These are phyloP conservation scores for Helicorthomorpha holstii DNA, from an alignment of 1,140 invertebrate species.

Conservation along the genomic window DNA sequence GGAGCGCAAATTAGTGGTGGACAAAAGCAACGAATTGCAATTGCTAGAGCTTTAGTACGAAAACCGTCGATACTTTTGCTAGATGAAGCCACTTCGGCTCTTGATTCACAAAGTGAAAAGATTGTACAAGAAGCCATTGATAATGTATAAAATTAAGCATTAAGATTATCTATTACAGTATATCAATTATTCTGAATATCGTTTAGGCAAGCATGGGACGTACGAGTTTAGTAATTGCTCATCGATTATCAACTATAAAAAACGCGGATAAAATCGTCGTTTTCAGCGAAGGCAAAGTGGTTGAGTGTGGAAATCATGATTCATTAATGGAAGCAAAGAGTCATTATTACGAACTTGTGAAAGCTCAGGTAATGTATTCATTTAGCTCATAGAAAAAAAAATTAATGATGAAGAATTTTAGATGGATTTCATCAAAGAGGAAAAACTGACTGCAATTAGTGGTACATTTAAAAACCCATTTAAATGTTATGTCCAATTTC, in stretches of 20 bases:
- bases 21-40: constrained; percentile 52
- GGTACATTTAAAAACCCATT: too few relatives aligned
- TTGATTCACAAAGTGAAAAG: constrained; percentile 14
- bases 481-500: too few relatives aligned
- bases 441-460: too few relatives aligned
- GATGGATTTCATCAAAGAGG: too few relatives aligned
- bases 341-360: constrained; percentile 8
- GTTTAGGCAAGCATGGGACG: constrained; percentile 20
- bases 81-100: constrained; percentile 22
- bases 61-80: constrained; percentile 21
- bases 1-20: constrained; percentile 64
- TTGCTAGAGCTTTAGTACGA: constrained; percentile 20
- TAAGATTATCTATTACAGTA: neutral
- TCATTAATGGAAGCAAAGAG: constrained; percentile 20
- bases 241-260: constrained; percentile 30
- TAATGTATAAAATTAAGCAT: neutral
- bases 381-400: too few relatives aligned
- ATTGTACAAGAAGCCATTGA: neutral
- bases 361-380: neutral
- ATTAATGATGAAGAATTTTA: too few relatives aligned
- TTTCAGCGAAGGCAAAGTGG: constrained; percentile 28
- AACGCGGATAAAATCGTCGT: constrained; percentile 34
- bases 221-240: constrained; percentile 30
- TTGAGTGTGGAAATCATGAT: constrained; percentile 30
- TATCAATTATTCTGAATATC: neutral